Evolutionary conservation across 1,140 invertebrate species (phyloP), one percentile per base, ranked within the genome.

Genomic region (Arctopsyche grandis): DNA sequence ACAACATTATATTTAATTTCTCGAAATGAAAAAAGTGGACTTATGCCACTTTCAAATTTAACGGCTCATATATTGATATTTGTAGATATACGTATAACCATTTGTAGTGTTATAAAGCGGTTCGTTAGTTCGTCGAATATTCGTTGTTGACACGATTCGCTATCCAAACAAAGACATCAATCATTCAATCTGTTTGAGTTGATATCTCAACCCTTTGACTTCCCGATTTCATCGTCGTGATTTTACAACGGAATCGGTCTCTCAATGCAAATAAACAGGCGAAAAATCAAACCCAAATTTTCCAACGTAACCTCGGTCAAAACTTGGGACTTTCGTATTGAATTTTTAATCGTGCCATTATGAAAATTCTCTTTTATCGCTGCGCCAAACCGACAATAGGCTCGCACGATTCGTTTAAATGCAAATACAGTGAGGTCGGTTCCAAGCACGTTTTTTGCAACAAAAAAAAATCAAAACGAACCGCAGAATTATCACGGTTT

Each of bases 81-180:
- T n/a, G 7, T 38, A 38, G 3, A 38, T 38, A 38, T 38, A 38
- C 7, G 7, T 38, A 7, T n/a, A n/a, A n/a, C 3, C 7, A 38
- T 38, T 38, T 7, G 29, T 38, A 38, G 29, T 38, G 48, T 1
- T 52, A 16, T 52, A 16, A 52, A 14, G 48, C 48, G 22, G 63
- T 66, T 26, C 63, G 63, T 60, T 60, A 60, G 58, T 21, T 10
- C 16, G 3, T 52, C 48, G 48, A 21, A 22, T 26, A 26, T 26
- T 26, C 24, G 24, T 19, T 66, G 69, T 71, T 71, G 38, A 71
- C 69, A 46, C 44, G 44, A 46, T 16, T 19, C 69, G 16, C 43
- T 71, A 29, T 44, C 29, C 38, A 71, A 44, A 71, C 69, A 71
- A 71, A 71, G 69, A 71, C 69, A 71, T 71, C 69, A 71, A 71